These are phyloP conservation scores for Enteromius mattozi DNA, from an alignment of 2,797 vertebrate species.

Conservation along the genomic window DNA sequence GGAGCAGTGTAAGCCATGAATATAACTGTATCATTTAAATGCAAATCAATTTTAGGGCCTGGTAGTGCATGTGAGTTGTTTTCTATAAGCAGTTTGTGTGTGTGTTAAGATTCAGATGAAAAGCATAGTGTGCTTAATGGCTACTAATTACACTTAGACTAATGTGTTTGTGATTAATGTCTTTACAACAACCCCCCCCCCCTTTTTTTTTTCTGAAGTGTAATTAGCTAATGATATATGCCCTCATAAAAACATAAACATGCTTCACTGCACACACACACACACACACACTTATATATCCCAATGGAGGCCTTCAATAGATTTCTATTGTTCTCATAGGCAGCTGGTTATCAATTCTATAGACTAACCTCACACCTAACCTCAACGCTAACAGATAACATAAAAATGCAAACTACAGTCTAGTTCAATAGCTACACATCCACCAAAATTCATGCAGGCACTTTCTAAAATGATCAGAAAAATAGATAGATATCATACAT, in stretches of 20 bases:
- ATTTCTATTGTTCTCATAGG: background rate
- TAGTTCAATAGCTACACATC: background rate
- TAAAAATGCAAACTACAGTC: background rate
- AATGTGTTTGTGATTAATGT: conserved; percentile 51
- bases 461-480: background rate
- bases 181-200: background rate
- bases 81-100: background rate
- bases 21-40: background rate
- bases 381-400: background rate
- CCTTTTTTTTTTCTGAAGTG: background rate
- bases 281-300: background rate
- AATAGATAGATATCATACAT: background rate
- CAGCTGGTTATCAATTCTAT: background rate
- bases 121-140: conserved; percentile 5
- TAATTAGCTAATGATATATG: conserved; percentile 16
- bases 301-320: background rate
- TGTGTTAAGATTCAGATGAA: background rate
- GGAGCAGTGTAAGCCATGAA: background rate
- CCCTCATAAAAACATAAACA: conserved; percentile 10
- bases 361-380: background rate
- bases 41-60: background rate
- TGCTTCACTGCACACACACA: background rate
- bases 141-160: conserved; percentile 62
- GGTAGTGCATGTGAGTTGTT: background rate
- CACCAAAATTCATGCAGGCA: background rate